Conservation (phyloP, 2,113 vertebrate genomes). For the Neomonachus schauinslandi region DNA sequence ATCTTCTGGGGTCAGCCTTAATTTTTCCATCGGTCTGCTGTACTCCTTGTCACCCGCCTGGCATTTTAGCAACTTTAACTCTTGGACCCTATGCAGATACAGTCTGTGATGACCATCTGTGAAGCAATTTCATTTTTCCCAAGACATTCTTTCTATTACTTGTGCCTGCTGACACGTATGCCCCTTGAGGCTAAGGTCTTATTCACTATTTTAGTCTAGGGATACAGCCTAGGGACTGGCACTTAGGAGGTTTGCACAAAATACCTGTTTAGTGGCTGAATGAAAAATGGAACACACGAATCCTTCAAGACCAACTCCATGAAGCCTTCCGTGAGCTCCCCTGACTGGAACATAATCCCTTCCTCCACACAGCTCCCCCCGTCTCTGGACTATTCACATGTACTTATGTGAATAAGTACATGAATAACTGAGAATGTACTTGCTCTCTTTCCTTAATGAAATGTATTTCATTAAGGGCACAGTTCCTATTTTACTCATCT, state of each 20-base stretch:
- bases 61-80: neutral
- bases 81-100: neutral
- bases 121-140: neutral
- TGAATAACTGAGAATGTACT: neutral
- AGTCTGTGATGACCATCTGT: neutral
- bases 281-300: neutral
- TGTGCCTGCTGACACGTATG: neutral
- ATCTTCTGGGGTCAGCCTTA: neutral
- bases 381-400: neutral
- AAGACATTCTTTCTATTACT: neutral
- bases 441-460: neutral
- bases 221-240: neutral
- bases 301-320: neutral
- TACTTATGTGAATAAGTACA: too few species aligned
- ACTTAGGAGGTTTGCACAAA: neutral
- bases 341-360: neutral
- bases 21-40: neutral
- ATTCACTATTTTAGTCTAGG: neutral
- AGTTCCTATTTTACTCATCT: neutral
- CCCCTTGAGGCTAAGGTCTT: neutral
- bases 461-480: neutral
- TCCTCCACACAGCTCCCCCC: neutral
- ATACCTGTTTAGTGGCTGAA: neutral
- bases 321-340: neutral
- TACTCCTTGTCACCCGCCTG: neutral